These are phyloP conservation scores for Catocala sponsa DNA, from an alignment of 2,888 invertebrate genomes.

Conservation along the genomic window DNA sequence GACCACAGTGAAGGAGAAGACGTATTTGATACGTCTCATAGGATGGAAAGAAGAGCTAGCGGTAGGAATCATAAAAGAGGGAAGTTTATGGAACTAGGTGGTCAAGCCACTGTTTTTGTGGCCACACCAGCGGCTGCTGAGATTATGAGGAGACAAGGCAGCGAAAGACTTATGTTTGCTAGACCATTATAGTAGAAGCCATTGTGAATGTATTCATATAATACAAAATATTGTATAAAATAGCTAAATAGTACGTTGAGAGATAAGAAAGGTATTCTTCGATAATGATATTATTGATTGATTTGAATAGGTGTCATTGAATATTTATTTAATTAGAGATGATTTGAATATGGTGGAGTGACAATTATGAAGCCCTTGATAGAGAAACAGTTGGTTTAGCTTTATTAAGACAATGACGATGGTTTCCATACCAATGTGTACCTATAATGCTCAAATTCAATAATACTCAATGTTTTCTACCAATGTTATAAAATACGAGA, in stretches of 20 bases:
- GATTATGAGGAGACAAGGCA: conserved; percentile 81
- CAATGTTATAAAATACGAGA: too few species aligned
- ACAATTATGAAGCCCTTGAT: too few species aligned
- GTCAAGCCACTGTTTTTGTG: conserved; percentile 78
- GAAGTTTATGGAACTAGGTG: conserved; percentile 77
- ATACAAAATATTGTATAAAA: neutral
- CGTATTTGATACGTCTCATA: conserved; percentile 72
- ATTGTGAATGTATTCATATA: conserved; percentile 10
- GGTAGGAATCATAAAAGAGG: conserved; percentile 67
- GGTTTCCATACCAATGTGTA: conserved; percentile 2
- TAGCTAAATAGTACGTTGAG: neutral
- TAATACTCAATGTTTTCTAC: neutral
- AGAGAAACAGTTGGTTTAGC: too few species aligned
- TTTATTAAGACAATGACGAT: neutral
- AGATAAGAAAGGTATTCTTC: neutral
- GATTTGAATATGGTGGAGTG: too few species aligned
- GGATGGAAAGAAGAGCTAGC: conserved; percentile 72
- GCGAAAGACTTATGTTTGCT: conserved; percentile 79
- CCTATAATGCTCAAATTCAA: conserved; percentile 9
- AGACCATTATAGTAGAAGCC: conserved; percentile 67
- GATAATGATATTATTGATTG: too few species aligned
- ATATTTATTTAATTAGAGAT: too few species aligned
- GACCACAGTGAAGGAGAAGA: conserved; percentile 85
- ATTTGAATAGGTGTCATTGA: too few species aligned
- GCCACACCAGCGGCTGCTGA: conserved; percentile 81